Percentiles rank a stretch among this genome's conserved stretches.
These are phyloP conservation scores for Aphodius sticticus DNA, from an alignment of 2,888 invertebrate species.

Conservation along the genomic window DNA sequence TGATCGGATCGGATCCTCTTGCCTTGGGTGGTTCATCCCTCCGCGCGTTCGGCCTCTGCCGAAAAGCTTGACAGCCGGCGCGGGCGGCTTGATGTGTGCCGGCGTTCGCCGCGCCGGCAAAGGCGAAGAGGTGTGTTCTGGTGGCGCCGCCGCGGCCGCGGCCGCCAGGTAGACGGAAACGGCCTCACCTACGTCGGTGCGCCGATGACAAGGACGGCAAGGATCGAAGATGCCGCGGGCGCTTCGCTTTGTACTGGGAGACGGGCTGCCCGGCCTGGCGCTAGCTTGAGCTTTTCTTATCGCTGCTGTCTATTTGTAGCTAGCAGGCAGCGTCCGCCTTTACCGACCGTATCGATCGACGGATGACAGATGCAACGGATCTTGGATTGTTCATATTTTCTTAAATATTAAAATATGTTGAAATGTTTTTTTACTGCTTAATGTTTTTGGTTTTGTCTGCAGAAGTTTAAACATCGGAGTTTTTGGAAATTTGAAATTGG, in stretches of 20 bases:
- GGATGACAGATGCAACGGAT: background rate
- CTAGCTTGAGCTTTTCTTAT: background rate
- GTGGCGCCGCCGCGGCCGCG: slow-evolving; percentile 55
- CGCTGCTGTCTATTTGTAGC: background rate
- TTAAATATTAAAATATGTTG: too few species aligned
- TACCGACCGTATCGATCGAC: background rate
- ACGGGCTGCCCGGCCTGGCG: background rate
- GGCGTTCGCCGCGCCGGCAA: slow-evolving; percentile 48
- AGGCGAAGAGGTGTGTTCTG: slow-evolving; percentile 58
- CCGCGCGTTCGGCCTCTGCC: slow-evolving; percentile 27
- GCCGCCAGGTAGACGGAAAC: slow-evolving; percentile 51
- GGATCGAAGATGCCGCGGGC: background rate
- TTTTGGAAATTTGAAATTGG: too few species aligned
- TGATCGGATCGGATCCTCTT: background rate
- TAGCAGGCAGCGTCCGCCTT: background rate
- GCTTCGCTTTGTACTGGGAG: background rate
- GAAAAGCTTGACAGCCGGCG: slow-evolving; percentile 43
- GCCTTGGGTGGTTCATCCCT: slow-evolving; percentile 29
- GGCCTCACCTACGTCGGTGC: slow-evolving; percentile 30
- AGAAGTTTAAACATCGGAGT: too few species aligned
- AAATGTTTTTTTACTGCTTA: too few species aligned
- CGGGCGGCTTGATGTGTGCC: slow-evolving; percentile 49
- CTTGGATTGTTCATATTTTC: background rate
- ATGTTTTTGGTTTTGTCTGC: too few species aligned
- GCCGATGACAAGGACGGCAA: slow-evolving; percentile 23